Evolutionary conservation across 2,797 vertebrate genomes (phyloP), one percentile per base, ranked within the genome.

Genomic region (Rhinatrema bivittatum): DNA sequence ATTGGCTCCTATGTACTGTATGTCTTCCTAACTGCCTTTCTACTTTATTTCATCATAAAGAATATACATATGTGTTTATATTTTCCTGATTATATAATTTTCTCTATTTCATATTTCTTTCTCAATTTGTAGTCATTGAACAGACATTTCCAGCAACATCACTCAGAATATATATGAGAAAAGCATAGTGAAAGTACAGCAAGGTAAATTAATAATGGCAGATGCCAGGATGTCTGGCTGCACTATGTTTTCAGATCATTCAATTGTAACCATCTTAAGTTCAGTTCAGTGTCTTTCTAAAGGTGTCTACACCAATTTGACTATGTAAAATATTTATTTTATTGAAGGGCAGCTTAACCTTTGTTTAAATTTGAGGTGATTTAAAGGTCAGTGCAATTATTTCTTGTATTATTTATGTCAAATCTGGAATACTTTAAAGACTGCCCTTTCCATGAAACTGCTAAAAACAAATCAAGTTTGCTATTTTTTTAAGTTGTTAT

Each of bases 191-290:
- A 76, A 88, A 84, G 62, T 79, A 79, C 43, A 72, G 74, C 62
- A 91, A 90, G 87, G 84, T 91, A 89, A 87, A 86, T 86, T 84
- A 84, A 75, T 50, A 70, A 72, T 81, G 67, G 59, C 55, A 85
- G 79, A 87, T 87, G 85, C 78, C 78, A 44, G 73, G 62, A 70
- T 79, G 85, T 89, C 86, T 89, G 86, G 62, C 70, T 76, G 62
- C 53, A 60, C 69, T 39, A 21, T 53, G 38, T 59, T 78, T 68
- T 45, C 52, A 75, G 72, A 65, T 80, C 53, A 74, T 72, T 63
- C 57, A 42, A 25, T 52, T 66, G 56, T 46, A 64, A 65, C 43
- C 39, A 30, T 64, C 65, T 74, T 24, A 28, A 50, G 62, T 76
- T 79, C 74, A 70, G 42, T 72, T 77, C 57, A 33, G 29, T 75